A percentile compares a stretch with the other conserved stretches of the same genome.
phyloP scores from a whole-genome alignment of 2,797 vertebrate genomes.

The Alcedo quadribrachys region DNA sequence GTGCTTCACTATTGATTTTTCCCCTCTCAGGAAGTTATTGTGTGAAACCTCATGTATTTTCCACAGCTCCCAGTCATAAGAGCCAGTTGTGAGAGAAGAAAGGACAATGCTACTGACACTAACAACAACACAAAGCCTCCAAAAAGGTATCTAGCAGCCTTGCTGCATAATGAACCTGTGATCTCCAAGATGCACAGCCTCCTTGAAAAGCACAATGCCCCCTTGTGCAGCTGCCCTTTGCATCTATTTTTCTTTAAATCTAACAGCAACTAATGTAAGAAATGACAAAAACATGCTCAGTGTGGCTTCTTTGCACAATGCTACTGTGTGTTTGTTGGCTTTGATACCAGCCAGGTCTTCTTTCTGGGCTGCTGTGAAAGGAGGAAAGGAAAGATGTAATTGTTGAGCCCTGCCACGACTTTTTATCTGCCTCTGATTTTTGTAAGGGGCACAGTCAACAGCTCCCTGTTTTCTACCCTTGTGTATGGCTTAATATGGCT shows the following conservation, averaged over 20 bases:
- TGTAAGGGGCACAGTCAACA: not conserved
- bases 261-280: not conserved
- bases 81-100: not conserved
- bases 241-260: not conserved
- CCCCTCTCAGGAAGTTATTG: not conserved
- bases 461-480: conserved; percentile 70
- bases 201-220: not conserved
- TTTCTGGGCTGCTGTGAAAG: not conserved
- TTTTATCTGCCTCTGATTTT: not conserved
- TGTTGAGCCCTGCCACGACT: rapidly evolving
- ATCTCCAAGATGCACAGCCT: not conserved
- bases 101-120: not conserved
- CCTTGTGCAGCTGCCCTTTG: not conserved
- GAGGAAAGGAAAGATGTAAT: not conserved
- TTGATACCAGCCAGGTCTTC: not conserved
- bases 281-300: not conserved
- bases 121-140: not conserved
- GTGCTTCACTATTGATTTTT: not conserved
- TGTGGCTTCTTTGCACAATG: not conserved
- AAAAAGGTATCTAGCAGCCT: not conserved
- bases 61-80: not conserved
- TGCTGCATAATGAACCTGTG: rapidly evolving
- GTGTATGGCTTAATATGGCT: conserved; percentile 77
- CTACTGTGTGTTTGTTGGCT: not conserved
- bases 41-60: not conserved